Evolutionary conservation across 2,888 invertebrate genomes (phyloP), one percentile per base, ranked within the genome.

Genomic region (Alitta virens): DNA sequence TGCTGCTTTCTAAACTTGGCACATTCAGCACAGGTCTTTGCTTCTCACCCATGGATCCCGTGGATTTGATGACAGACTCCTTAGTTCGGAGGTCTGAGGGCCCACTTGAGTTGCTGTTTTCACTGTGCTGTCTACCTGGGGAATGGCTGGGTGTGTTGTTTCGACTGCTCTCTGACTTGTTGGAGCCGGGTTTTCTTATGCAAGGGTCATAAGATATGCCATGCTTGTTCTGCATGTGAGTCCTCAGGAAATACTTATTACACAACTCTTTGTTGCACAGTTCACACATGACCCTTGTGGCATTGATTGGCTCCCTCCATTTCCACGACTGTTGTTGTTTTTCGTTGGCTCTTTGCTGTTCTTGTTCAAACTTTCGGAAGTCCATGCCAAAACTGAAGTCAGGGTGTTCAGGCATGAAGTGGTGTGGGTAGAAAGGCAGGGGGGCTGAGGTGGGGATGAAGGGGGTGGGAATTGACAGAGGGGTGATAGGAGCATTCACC

Each of bases 191-290:
- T 38, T 74, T 75, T 2, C 75, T 75, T 27, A 60, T 40, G 12
- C 33, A 33, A 46, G 75, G 75, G 54, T 78, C 78, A 7, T 75
- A 74, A 51, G 72, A 63, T 52, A 80, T 76, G 42, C 81, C 81
- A 68, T 82, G 82, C 61, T 80, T 80, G 64, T 80, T 81, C 57
- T 78, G 69, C 70, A 80, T 79, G 69, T 82, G 82, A 16, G 80
- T 79, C 52, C 78, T 76, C 62, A 82, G 70, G 67, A 81, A 82
- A 67, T 82, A 82, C 66, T 80, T 82, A 69, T 81, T 82, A 70
- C 81, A 81, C 56, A 82, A 72, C 68, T 81, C 80, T 68, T 82
- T 82, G 72, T 77, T 78, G 67, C 81, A 81, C 60, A 81, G 69
- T 23, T 79, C 80, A 71, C 81, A 81, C 27, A 74, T 75, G 21